Evolutionary conservation across 1,140 invertebrate species (phyloP).

Genomic region (Sogatella furcifera): DNA sequence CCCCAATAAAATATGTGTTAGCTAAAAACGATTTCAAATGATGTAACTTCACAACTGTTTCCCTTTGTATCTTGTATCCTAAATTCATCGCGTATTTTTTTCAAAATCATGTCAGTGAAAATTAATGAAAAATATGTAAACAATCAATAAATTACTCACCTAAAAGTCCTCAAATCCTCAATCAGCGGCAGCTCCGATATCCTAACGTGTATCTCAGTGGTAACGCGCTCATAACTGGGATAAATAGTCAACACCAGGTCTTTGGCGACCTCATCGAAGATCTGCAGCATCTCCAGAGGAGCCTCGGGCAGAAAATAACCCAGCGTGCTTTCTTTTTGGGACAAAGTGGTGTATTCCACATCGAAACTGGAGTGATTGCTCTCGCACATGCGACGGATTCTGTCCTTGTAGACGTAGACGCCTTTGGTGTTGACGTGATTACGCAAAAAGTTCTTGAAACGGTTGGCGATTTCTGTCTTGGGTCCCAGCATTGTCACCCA

Average conservation of each 20-base stretch:
- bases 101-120: no score
- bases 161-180: constrained; percentile 89
- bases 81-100: no score
- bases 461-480: constrained; percentile 88
- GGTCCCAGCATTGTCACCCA: constrained; percentile 97
- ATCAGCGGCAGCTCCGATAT: constrained; percentile 91
- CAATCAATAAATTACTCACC: constrained; percentile 37
- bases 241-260: constrained; percentile 91
- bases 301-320: constrained; percentile 97
- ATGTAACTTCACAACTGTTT: no score
- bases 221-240: constrained; percentile 91
- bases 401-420: constrained; percentile 83
- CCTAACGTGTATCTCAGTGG: constrained; percentile 84
- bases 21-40: no score
- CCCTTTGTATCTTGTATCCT: no score
- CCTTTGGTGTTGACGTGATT: constrained; percentile 66
- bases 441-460: constrained; percentile 91
- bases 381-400: constrained; percentile 91
- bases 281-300: constrained; percentile 88
- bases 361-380: constrained; percentile 83
- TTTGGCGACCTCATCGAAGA: constrained; percentile 89
- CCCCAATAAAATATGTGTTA: no score
- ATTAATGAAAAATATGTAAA: no score
- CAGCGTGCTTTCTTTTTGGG: constrained; percentile 80
- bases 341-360: constrained; percentile 87